Evolutionary conservation across 2,113 vertebrate species (phyloP).

Genomic region (Chunga burmeisteri): DNA sequence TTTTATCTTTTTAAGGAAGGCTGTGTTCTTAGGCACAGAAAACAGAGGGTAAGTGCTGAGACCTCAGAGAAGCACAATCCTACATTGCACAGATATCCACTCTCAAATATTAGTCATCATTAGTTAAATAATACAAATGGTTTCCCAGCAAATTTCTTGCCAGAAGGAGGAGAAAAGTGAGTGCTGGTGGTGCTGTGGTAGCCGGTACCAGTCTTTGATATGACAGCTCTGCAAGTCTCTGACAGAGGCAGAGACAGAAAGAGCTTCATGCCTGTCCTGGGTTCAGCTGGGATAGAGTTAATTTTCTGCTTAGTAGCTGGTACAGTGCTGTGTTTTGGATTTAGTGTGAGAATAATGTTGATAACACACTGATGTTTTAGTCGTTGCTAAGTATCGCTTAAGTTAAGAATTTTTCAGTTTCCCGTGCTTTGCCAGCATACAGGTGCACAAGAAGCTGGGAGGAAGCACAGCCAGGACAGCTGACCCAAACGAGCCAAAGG

Average conservation of each 20-base stretch:
- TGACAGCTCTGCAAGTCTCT: neutral
- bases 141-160: slow-evolving; percentile 23
- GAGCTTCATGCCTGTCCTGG: neutral
- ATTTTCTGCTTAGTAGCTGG: too few species aligned
- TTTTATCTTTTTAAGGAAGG: neutral
- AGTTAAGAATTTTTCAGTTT: too few species aligned
- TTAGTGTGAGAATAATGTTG: too few species aligned
- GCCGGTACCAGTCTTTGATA: neutral
- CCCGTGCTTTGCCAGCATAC: too few species aligned
- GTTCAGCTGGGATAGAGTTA: too few species aligned
- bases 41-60: neutral
- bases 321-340: too few species aligned
- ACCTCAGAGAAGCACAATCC: neutral
- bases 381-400: too few species aligned
- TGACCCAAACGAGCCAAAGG: neutral
- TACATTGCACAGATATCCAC: neutral
- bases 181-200: neutral
- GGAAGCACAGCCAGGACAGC: neutral
- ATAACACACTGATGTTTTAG: too few species aligned
- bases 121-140: slow-evolving; percentile 20
- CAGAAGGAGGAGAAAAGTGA: neutral
- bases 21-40: neutral
- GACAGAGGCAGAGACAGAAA: neutral
- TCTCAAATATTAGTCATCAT: neutral
- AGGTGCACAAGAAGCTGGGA: too few species aligned